These are phyloP conservation scores for Epicauta chinensis DNA, from an alignment of 1,140 invertebrate genomes.

Conservation along the genomic window DNA sequence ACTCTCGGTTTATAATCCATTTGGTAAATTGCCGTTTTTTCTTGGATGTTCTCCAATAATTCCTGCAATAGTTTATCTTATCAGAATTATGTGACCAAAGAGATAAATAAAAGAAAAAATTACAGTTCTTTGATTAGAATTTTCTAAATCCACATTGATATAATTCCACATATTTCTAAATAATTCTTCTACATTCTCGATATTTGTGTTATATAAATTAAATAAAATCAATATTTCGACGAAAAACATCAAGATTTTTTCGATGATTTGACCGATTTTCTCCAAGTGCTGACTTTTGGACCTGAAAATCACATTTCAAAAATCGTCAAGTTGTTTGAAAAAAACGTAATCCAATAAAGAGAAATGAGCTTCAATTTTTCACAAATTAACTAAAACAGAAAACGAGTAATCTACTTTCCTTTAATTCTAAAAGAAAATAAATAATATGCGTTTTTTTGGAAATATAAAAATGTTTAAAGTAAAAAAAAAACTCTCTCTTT, in stretches of 20 bases:
- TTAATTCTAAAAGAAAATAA: too few species aligned
- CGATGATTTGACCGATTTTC: constrained; percentile 3
- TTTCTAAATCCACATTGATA: constrained; percentile 18
- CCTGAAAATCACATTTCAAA: constrained; percentile 13
- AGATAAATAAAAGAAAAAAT: constrained; percentile 6
- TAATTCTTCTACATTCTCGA: constrained; percentile 15
- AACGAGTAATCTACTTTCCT: too few species aligned
- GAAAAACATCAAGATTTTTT: constrained; percentile 16
- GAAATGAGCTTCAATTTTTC: too few species aligned
- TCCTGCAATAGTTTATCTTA: constrained; percentile 1
- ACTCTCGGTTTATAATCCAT: background rate
- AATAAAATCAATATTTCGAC: constrained; percentile 13
- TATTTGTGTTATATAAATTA: constrained; percentile 16
- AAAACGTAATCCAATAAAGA: too few species aligned
- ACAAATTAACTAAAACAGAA: too few species aligned
- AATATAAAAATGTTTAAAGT: too few species aligned
- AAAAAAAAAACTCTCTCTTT: too few species aligned
- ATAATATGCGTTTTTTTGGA: too few species aligned
- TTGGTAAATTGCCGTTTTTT: background rate
- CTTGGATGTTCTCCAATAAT: constrained; percentile 4
- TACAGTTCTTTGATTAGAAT: constrained; percentile 23
- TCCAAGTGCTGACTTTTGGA: constrained; percentile 2
- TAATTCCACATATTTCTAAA: constrained; percentile 19
- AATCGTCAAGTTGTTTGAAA: background rate
- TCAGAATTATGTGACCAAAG: too few species aligned